A percentile compares a stretch with the other conserved stretches of the same genome.
These are phyloP conservation scores for Carlito syrichta DNA, from an alignment of 2,113 vertebrate species.

Conservation along the genomic window DNA sequence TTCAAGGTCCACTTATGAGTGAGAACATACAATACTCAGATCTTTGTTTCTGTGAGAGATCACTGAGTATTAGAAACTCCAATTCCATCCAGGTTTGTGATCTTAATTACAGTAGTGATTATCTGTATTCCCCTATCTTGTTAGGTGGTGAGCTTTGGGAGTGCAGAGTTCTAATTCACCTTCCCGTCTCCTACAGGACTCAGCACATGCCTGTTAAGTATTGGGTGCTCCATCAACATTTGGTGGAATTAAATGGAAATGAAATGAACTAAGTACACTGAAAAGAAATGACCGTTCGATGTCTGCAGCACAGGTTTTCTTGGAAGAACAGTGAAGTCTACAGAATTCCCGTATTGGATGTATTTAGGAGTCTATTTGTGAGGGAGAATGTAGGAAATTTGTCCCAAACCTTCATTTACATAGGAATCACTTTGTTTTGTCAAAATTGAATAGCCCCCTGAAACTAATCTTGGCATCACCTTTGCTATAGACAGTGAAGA, in stretches of 20 bases:
- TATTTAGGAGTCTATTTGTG: background rate
- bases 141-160: background rate
- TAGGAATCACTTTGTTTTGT: background rate
- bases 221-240: background rate
- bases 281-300: background rate
- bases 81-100: no score
- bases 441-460: background rate
- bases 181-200: background rate
- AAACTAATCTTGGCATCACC: background rate
- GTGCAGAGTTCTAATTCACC: background rate
- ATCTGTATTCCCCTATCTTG: background rate
- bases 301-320: background rate
- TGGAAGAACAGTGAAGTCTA: background rate
- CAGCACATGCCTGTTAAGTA: background rate
- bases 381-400: background rate
- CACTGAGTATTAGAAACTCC: no score
- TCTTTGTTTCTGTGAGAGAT: no score
- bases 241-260: background rate
- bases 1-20: no score
- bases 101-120: background rate
- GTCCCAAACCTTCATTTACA: background rate
- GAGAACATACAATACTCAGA: no score
- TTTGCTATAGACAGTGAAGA: background rate
- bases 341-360: background rate
- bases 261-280: background rate